Evolutionary conservation across 2,113 vertebrate genomes (phyloP).

Genomic region (Bubalus kerabau): DNA sequence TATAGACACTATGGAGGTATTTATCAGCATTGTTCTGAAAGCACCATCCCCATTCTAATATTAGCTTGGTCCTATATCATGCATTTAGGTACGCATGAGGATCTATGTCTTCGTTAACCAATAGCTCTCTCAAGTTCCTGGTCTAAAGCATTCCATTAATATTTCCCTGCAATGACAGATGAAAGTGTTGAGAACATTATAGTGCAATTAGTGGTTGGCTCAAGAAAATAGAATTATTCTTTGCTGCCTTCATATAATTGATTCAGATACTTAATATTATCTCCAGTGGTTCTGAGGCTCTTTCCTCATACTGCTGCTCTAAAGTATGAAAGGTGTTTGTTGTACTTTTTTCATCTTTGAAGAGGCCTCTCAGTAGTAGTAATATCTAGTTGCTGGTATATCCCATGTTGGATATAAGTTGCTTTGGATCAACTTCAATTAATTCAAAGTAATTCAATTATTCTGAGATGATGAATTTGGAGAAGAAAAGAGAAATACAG

Average conservation of each 20-base stretch:
- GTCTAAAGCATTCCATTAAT: slow-evolving; percentile 53
- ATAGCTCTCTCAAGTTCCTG: not conserved
- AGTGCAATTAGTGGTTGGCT: slow-evolving; percentile 48
- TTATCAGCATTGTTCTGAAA: not conserved
- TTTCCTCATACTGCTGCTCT: not conserved
- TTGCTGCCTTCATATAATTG: slow-evolving; percentile 9
- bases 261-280: slow-evolving; percentile 26
- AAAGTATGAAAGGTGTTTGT: not conserved
- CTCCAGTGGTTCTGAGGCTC: not conserved
- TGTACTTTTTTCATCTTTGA: not conserved
- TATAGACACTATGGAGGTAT: not conserved
- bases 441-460: slow-evolving; percentile 12
- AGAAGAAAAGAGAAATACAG: not conserved
- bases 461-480: not conserved
- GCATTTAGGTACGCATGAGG: not conserved
- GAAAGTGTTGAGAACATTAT: slow-evolving; percentile 46
- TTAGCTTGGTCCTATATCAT: not conserved
- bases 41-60: not conserved
- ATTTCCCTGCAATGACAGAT: slow-evolving; percentile 35
- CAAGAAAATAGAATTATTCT: slow-evolving; percentile 62
- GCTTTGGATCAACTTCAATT: not conserved
- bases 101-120: not conserved
- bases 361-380: not conserved
- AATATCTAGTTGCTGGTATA: not conserved
- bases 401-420: not conserved